These are phyloP conservation scores for Cotesia vestalis DNA, from an alignment of 1,140 invertebrate genomes.

Conservation along the genomic window DNA sequence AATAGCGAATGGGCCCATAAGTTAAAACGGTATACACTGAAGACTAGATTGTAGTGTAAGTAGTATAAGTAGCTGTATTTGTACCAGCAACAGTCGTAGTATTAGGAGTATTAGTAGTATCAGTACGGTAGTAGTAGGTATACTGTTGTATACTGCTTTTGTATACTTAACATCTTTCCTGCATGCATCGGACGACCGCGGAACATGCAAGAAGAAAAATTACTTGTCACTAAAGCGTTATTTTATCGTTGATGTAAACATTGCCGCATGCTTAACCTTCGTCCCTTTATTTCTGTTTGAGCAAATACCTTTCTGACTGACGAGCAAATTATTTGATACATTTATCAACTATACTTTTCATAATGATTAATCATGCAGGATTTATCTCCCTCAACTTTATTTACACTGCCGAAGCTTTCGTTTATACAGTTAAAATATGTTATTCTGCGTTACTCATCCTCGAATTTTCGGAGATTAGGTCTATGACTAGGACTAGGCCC, in stretches of 20 bases:
- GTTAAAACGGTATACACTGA: too few relatives aligned
- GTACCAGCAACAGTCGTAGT: too few relatives aligned
- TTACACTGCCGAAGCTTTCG: too few relatives aligned
- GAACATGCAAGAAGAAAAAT: conserved; percentile 39
- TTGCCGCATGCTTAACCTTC: conserved; percentile 13
- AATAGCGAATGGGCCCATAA: not conserved
- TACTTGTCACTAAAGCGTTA: conserved; percentile 30
- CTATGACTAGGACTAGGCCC: too few relatives aligned
- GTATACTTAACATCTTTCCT: not conserved
- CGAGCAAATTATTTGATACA: conserved; percentile 22
- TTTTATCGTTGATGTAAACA: conserved; percentile 36
- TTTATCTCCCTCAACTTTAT: not conserved
- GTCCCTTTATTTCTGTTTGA: conserved; percentile 3
- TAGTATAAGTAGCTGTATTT: too few relatives aligned
- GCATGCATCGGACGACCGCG: conserved; percentile 15
- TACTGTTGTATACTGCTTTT: not conserved
- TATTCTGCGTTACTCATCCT: too few relatives aligned
- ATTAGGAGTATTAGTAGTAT: too few relatives aligned
- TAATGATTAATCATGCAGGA: not conserved
- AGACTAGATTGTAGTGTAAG: too few relatives aligned
- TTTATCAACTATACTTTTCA: conserved; percentile 7
- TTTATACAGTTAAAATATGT: too few relatives aligned
- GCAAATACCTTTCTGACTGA: conserved; percentile 17
- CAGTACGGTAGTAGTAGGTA: too few relatives aligned
- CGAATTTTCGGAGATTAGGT: too few relatives aligned